These are phyloP conservation scores for Dolichomitus sp. DNA, from an alignment of 2,888 invertebrate genomes.

Conservation along the genomic window DNA sequence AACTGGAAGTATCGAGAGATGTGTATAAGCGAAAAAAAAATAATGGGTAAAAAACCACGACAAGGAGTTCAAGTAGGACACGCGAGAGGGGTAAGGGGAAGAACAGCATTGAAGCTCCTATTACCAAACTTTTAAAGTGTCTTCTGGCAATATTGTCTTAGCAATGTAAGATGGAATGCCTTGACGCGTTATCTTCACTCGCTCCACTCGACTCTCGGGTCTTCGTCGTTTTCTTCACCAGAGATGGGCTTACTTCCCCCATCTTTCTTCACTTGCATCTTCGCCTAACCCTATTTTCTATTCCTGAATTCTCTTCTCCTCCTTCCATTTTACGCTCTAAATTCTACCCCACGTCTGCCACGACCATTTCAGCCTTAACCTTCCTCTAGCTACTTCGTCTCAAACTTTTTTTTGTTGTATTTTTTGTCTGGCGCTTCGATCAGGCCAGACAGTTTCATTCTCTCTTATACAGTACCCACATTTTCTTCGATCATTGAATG, in stretches of 20 bases:
- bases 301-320: constrained; percentile 35
- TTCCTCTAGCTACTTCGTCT: constrained; percentile 2
- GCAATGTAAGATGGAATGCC: constrained; percentile 72
- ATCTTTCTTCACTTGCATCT: background rate
- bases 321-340: constrained; percentile 10
- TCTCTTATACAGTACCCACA: constrained; percentile 26
- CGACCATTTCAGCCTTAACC: constrained; percentile 2
- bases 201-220: constrained; percentile 31
- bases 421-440: constrained; percentile 29
- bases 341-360: constrained; percentile 25
- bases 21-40: background rate
- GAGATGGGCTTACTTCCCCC: constrained; percentile 25
- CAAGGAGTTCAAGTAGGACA: background rate
- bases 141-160: constrained; percentile 77
- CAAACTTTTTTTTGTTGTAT: background rate
- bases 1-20: background rate
- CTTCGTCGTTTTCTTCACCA: constrained; percentile 32
- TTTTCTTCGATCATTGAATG: constrained; percentile 10
- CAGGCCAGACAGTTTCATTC: constrained; percentile 35
- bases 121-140: constrained; percentile 78
- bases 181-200: constrained; percentile 30
- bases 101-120: constrained; percentile 65
- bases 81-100: background rate
- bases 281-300: constrained; percentile 35
- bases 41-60: background rate